These are phyloP conservation scores for Scophthalmus maximus DNA, from an alignment of 2,113 vertebrate genomes.

Conservation along the genomic window DNA sequence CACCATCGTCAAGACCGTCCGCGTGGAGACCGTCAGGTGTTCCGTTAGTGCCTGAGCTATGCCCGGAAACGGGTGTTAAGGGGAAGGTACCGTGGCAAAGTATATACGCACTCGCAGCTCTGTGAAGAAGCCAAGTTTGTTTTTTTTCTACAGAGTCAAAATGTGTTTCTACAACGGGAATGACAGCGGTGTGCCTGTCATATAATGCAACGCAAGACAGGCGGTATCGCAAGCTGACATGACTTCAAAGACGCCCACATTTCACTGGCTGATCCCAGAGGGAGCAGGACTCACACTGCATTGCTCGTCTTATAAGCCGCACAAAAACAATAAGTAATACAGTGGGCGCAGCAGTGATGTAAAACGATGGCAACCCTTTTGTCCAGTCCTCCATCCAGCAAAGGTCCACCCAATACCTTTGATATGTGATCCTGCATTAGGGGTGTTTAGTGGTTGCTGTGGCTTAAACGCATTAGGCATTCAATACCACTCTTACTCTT, in stretches of 20 bases:
- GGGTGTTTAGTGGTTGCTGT: not conserved
- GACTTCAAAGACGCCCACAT: slow-evolving; percentile 47
- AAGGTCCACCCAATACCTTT: not conserved
- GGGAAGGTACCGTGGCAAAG: not conserved
- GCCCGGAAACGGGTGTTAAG: not conserved
- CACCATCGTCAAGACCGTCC: no score
- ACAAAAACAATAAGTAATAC: slow-evolving; percentile 9
- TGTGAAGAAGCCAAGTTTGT: not conserved
- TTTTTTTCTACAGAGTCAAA: slow-evolving; percentile 18
- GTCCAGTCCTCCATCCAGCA: not conserved
- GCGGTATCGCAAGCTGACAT: slow-evolving; percentile 33
- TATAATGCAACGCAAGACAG: slow-evolving; percentile 28
- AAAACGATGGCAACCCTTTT: not conserved
- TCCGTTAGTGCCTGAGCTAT: no score
- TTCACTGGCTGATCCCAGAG: slow-evolving; percentile 39
- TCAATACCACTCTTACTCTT: not conserved
- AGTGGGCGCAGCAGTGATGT: not conserved
- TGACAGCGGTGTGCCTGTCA: slow-evolving; percentile 20
- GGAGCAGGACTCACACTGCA: slow-evolving; percentile 11
- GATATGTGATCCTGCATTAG: not conserved
- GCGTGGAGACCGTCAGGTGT: no score
- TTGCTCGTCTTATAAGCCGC: slow-evolving; percentile 16
- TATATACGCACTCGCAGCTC: not conserved
- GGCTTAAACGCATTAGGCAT: not conserved
- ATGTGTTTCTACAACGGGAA: not conserved